Evolutionary conservation across 1,140 invertebrate species (phyloP), one percentile per base, ranked within the genome.

Genomic region (Grapholita molesta): DNA sequence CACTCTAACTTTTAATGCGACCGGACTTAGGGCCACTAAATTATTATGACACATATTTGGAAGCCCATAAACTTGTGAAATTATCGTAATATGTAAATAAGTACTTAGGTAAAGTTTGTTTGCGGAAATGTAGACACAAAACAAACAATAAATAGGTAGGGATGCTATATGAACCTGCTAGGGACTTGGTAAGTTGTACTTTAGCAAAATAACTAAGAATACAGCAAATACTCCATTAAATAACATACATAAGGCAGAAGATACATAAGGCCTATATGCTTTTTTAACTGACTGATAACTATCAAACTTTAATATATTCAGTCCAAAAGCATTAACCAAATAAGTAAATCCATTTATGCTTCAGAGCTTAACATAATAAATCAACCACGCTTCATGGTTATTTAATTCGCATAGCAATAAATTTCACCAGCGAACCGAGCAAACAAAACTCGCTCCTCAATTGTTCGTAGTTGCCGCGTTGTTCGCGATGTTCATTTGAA

Each of bases 401-500:
- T 57, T 70, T 30, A 30, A 30, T n/a, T n/a, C n/a, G n/a, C n/a
- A n/a, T 75, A 72, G 76, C 71, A 78, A 67, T 74, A 78, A 75
- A 71, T 76, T 76, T 76, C 55, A 70, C 72, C 69, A 66, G 69
- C 71, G 70, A 73, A 69, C 66, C 55, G 61, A 70, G 55, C 69
- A 70, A 76, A 66, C 66, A 71, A 68, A 57, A 67, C 74, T 78
- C 73, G 70, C 71, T 75, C 78, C 71, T 66, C 74, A 69, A 77
- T 76, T 78, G 75, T 78, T 74, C 72, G 67, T 70, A 69, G 73
- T 75, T 66, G 69, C 57, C 24, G 42, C 55, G 64, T 67, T 70
- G 71, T 73, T 77, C 70, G 72, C 72, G 75, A 71, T 74, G 75
- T 74, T 79, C 77, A 75, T 78, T 78, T 55, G 61, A 70, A 61